These are phyloP conservation scores for Villa cingulata DNA, from an alignment of 2,888 invertebrate genomes.

Conservation along the genomic window DNA sequence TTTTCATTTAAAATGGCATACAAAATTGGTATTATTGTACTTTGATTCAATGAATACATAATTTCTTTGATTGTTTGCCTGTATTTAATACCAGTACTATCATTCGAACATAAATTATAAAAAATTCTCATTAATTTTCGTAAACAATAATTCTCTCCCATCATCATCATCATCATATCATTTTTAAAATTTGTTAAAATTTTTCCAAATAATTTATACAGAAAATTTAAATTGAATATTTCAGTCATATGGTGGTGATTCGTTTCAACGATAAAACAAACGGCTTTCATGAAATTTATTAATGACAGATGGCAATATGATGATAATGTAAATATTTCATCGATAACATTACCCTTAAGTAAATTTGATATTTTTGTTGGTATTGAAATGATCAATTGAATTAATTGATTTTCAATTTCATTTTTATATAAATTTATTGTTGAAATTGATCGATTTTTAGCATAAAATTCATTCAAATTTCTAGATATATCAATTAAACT, in stretches of 20 bases:
- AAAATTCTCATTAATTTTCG: constrained; percentile 42
- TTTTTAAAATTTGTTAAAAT: constrained; percentile 44
- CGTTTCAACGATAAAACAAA: constrained; percentile 44
- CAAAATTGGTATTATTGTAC: constrained; percentile 45
- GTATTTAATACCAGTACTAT: background rate
- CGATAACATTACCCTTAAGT: constrained; percentile 40
- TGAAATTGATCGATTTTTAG: constrained; percentile 22
- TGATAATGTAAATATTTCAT: constrained; percentile 43
- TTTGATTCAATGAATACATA: constrained; percentile 42
- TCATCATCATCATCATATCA: constrained; percentile 32
- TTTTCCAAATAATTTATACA: constrained; percentile 48
- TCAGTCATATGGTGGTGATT: constrained; percentile 17
- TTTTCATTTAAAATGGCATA: constrained; percentile 42
- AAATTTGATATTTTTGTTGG: constrained; percentile 60
- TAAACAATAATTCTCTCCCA: constrained; percentile 34
- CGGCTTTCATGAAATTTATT: constrained; percentile 44
- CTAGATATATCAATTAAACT: background rate
- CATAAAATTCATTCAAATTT: constrained; percentile 17
- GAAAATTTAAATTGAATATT: constrained; percentile 30
- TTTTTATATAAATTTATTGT: constrained; percentile 10
- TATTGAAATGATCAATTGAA: constrained; percentile 50
- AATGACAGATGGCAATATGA: constrained; percentile 45
- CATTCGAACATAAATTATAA: constrained; percentile 32
- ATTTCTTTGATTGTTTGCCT: constrained; percentile 31
- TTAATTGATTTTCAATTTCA: constrained; percentile 39